Conservation (phyloP, 30 jellyfish, hydroid and myxozoan species). For the Aurelia aurita complex sp. Pacific region DNA sequence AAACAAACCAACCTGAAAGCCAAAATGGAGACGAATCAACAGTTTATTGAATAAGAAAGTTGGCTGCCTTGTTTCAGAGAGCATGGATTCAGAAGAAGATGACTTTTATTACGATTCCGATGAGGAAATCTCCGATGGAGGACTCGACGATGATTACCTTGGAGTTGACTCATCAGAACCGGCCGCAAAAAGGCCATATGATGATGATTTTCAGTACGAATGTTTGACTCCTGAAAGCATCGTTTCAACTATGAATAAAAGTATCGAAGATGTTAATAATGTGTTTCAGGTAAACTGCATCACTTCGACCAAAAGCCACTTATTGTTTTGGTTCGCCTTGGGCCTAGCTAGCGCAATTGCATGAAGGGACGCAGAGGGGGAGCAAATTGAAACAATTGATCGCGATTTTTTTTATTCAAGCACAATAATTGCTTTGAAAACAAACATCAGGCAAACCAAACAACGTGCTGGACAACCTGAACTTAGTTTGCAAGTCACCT, state of each 20-base stretch:
- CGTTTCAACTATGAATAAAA: conserved; percentile 83
- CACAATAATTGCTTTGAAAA: background rate
- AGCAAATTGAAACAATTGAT: background rate
- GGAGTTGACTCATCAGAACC: conserved; percentile 93
- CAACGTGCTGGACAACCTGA: no score
- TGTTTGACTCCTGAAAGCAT: conserved; percentile 97
- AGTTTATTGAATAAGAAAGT: no score
- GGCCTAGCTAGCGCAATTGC: background rate
- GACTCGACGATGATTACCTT: conserved; percentile 85
- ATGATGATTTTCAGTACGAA: conserved; percentile 92
- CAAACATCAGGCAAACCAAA: no score
- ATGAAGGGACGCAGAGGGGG: background rate
- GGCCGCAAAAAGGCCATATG: conserved; percentile 86
- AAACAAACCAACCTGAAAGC: background rate
- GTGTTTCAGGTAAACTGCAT: conserved; percentile 83
- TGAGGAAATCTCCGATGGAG: conserved; percentile 75
- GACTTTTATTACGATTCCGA: conserved; percentile 88
- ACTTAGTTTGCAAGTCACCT: no score
- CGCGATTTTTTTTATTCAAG: background rate
- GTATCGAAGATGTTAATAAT: conserved; percentile 94
- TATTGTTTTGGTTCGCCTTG: background rate
- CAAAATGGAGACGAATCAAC: background rate
- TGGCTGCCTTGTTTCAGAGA: background rate
- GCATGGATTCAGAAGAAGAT: conserved; percentile 95
- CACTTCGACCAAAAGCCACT: conserved; percentile 6